A percentile compares a stretch with the other conserved stretches of the same genome.
Evolutionary conservation across 2,113 vertebrate species (phyloP).

Genomic region (Pollimyrus isidori): DNA sequence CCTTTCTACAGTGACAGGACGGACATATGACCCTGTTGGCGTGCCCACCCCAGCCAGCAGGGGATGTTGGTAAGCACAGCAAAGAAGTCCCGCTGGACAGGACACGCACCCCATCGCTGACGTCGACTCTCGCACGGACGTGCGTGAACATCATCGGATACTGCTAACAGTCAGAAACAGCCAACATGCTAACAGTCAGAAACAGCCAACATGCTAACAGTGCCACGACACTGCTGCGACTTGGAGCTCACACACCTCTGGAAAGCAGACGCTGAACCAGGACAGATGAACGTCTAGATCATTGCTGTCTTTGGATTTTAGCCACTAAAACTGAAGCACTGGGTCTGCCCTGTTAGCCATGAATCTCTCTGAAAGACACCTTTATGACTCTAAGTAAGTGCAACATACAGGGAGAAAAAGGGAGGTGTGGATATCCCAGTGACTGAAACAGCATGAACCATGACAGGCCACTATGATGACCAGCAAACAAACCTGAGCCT

Average conservation of each 20-base stretch:
- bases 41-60: background rate
- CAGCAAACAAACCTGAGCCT: background rate
- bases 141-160: background rate
- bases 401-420: background rate
- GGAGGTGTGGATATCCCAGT: background rate
- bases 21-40: constrained; percentile 60
- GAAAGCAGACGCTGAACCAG: background rate
- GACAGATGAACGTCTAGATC: background rate
- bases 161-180: background rate
- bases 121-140: background rate
- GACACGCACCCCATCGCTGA: background rate
- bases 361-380: background rate
- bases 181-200: background rate
- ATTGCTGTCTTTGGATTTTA: background rate
- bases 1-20: constrained; percentile 94
- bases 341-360: background rate
- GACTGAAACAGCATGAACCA: background rate
- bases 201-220: background rate
- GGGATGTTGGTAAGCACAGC: background rate
- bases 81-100: background rate
- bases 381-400: background rate
- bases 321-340: background rate
- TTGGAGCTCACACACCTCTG: background rate
- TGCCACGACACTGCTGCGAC: background rate
- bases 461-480: background rate